Conservation (phyloP, 1,140 invertebrate species). For the Magallana ariakensis region DNA sequence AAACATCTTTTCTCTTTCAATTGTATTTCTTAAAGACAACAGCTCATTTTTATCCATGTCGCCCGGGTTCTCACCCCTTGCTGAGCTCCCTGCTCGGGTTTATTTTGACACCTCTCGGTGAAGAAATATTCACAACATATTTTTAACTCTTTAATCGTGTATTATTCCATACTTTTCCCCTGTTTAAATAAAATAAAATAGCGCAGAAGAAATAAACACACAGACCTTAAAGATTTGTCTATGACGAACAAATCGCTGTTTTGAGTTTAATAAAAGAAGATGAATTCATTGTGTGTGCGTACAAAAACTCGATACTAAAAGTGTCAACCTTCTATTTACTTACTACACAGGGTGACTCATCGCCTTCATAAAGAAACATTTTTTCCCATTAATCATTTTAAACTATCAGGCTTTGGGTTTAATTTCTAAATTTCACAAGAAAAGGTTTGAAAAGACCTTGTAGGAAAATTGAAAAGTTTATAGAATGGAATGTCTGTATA, state of each 20-base stretch:
- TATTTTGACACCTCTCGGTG: background rate
- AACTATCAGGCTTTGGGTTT: background rate
- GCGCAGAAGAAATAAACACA: background rate
- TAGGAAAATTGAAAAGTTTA: too few relatives aligned
- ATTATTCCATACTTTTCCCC: background rate
- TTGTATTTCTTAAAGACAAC: conserved; percentile 23
- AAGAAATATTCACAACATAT: background rate
- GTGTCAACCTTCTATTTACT: conserved; percentile 14
- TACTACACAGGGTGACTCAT: conserved; percentile 10
- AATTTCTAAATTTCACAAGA: conserved; percentile 6
- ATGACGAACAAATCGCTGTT: background rate
- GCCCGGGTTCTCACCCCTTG: conserved; percentile 42
- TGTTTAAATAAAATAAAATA: background rate
- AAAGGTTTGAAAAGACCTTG: background rate
- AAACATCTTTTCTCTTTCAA: conserved; percentile 27
- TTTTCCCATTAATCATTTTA: background rate
- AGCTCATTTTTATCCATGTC: conserved; percentile 19
- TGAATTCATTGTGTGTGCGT: background rate
- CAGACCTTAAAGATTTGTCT: background rate
- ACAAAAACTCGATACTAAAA: background rate
- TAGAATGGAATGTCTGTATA: too few relatives aligned
- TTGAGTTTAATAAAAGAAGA: background rate
- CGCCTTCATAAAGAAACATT: background rate
- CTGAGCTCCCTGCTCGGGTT: conserved; percentile 11
- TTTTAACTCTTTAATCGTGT: background rate